A percentile compares a stretch with the other conserved stretches of the same genome.
Evolutionary conservation across 2,113 vertebrate genomes (phyloP).

Genomic region (Larimichthys crocea): DNA sequence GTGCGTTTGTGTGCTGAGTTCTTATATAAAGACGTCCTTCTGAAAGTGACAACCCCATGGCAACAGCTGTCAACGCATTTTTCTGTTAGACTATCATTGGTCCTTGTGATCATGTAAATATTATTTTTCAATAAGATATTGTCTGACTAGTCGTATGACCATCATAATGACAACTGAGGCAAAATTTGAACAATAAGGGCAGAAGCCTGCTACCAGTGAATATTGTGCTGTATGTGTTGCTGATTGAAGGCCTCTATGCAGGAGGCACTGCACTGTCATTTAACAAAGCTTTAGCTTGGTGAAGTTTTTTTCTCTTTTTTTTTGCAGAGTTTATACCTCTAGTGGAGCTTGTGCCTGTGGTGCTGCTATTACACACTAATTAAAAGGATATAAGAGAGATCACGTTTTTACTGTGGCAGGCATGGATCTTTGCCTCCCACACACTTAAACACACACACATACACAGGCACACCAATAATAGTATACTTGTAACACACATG

Average conservation of each 20-base stretch:
- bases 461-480: slow-evolving; percentile 13
- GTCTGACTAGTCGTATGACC: not conserved
- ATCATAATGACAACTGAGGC: not conserved
- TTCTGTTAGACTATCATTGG: not conserved
- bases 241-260: slow-evolving; percentile 14
- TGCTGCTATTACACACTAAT: slow-evolving; percentile 64
- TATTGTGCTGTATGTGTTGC: not conserved
- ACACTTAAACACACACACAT: slow-evolving; percentile 30
- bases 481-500: slow-evolving; percentile 8
- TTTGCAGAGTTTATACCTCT: slow-evolving; percentile 25
- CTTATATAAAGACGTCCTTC: slow-evolving; percentile 38
- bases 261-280: slow-evolving; percentile 3
- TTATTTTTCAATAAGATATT: not conserved
- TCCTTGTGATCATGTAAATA: not conserved
- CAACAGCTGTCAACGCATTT: slow-evolving; percentile 34
- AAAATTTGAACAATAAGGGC: not conserved
- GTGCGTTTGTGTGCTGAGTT: not conserved
- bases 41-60: slow-evolving; percentile 33
- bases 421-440: slow-evolving; percentile 60
- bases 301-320: slow-evolving; percentile 8
- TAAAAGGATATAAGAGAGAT: slow-evolving; percentile 59
- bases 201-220: not conserved
- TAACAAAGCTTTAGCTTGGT: slow-evolving; percentile 16
- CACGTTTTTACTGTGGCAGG: slow-evolving; percentile 52
- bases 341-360: slow-evolving; percentile 36